Percentiles rank a stretch among this genome's conserved stretches.
Evolutionary conservation across 2,113 vertebrate genomes (phyloP).

Genomic region (Xenopus tropicalis): DNA sequence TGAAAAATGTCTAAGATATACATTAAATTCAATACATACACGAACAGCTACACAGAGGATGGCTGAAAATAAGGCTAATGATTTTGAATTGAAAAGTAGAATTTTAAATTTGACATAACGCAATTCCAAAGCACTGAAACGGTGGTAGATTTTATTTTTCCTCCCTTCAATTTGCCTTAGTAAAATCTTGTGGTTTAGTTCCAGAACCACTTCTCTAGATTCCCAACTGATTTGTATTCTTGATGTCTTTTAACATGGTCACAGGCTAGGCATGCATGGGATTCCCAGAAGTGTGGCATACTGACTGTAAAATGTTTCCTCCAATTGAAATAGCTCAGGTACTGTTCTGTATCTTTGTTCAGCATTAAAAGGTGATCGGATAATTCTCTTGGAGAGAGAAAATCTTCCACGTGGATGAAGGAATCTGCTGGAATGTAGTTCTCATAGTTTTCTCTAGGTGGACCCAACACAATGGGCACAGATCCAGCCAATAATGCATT

Average conservation of each 20-base stretch:
- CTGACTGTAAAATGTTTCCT: slow-evolving; percentile 89
- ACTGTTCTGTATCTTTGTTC: slow-evolving; percentile 90
- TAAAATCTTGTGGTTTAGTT: slow-evolving; percentile 57
- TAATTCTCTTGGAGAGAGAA: slow-evolving; percentile 86
- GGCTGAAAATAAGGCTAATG: slow-evolving; percentile 55
- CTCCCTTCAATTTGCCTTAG: slow-evolving; percentile 52
- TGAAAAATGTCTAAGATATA: slow-evolving; percentile 53
- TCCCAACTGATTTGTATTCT: slow-evolving; percentile 88
- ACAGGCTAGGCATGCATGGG: slow-evolving; percentile 92
- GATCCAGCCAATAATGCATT: slow-evolving; percentile 89
- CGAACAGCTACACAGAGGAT: slow-evolving; percentile 58
- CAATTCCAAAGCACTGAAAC: slow-evolving; percentile 54
- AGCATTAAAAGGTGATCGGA: slow-evolving; percentile 89
- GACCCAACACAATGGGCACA: slow-evolving; percentile 89
- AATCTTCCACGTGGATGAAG: slow-evolving; percentile 95
- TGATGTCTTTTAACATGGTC: slow-evolving; percentile 90
- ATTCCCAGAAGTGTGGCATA: slow-evolving; percentile 89
- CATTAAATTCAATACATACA: slow-evolving; percentile 52
- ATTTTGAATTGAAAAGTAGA: slow-evolving; percentile 43
- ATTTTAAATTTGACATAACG: slow-evolving; percentile 61
- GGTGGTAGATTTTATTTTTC: slow-evolving; percentile 45
- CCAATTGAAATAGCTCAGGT: slow-evolving; percentile 93
- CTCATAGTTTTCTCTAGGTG: slow-evolving; percentile 89
- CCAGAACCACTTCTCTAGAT: slow-evolving; percentile 97
- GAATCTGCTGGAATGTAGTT: slow-evolving; percentile 92